Base-by-base conservation (phyloP, 2,888 invertebrate genomes). In the Oscheius sp. region DNA sequence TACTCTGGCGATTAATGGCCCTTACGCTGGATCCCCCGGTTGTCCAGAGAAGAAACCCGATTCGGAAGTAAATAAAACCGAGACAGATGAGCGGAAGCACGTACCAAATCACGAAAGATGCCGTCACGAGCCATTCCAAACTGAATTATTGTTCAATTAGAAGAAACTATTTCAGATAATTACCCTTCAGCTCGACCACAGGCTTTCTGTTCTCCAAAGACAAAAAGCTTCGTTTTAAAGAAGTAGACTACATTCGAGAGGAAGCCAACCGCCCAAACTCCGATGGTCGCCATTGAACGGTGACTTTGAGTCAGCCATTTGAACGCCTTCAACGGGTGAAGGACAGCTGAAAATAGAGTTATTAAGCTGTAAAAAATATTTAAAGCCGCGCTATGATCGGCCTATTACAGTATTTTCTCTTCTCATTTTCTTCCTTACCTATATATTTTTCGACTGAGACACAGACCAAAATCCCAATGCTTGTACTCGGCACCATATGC, bases 381-480 rank as follows among this genome's bases (percentile, higher is more conserved):
- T 33, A n/a, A 34, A 55, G n/a, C 15, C n/a, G n/a, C n/a, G n/a
- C n/a, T n/a, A n/a, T n/a, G n/a, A n/a, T n/a, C n/a, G n/a, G n/a
- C n/a, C n/a, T n/a, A n/a, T n/a, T n/a, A n/a, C n/a, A n/a, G n/a
- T n/a, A n/a, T n/a, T n/a, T n/a, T n/a, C 37, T 27, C 48, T 17
- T 6, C 23, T 29, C 3, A 27, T 52, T 8, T 29, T 52, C 48
- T 3, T 15, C 6, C 52, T 34, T 31, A 73, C 73, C 94, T 85
- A 93, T 91, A 87, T 94, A 94, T 75, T 93, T 89, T 87, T 94
- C 94, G 55, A 92, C 91, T 85, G 93, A 93, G 74, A 94, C 84
- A 48, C 94, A 92, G 37, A 94, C 92, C 74, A 95, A 89, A 75
- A 95, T 94, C 85, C 93, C 93, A 20, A 94, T 94, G 1, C 93